Evolutionary conservation across 1,140 invertebrate genomes (phyloP), one percentile per base, ranked within the genome.

Genomic region (Plectrocnemia conspersa): DNA sequence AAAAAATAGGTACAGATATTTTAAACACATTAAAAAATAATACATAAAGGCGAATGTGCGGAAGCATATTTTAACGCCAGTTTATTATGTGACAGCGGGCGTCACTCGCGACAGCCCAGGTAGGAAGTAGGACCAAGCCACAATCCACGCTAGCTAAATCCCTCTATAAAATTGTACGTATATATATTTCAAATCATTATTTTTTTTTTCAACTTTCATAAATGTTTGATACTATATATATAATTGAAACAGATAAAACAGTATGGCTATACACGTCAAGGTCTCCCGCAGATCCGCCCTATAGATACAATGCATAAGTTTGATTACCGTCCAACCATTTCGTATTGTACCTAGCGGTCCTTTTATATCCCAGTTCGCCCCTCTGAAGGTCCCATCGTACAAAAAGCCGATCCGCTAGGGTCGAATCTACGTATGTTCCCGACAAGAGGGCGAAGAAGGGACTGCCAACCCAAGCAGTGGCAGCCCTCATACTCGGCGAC

Each of bases 301-400:
- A n/a, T n/a, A n/a, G n/a, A n/a, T n/a, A n/a, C n/a, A n/a, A n/a
- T n/a, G n/a, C n/a, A n/a, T n/a, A n/a, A n/a, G n/a, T n/a, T n/a
- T n/a, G n/a, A n/a, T 61, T 24, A 61, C 59, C 35, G 22, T 61
- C 55, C 23, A 61, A 40, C 59, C 59, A 61, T 25, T 54, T 54
- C 2, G 59, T 61, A 50, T 61, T 52, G 35, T 61, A 55, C 48
- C 48, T 61, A 13, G 56, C 19, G 1, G 59, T 61, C 25, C 59
- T 54, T 15, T 49, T 29, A 25, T 61, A 61, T 0, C 33, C 32
- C 10, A 48, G 52, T n/a, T 55, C 52, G 18, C 16, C 25, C 10
- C 49, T 57, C 19, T 18, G 5, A 4, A 61, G 27, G 22, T 61
- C 55, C 59, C 59, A 61, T 2, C 59, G 45, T 16, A 49, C 45